Percentiles rank a stretch among this genome's conserved stretches.
phyloP scores from a whole-genome alignment of 2,797 vertebrate genomes.

The Diceros bicornis region DNA sequence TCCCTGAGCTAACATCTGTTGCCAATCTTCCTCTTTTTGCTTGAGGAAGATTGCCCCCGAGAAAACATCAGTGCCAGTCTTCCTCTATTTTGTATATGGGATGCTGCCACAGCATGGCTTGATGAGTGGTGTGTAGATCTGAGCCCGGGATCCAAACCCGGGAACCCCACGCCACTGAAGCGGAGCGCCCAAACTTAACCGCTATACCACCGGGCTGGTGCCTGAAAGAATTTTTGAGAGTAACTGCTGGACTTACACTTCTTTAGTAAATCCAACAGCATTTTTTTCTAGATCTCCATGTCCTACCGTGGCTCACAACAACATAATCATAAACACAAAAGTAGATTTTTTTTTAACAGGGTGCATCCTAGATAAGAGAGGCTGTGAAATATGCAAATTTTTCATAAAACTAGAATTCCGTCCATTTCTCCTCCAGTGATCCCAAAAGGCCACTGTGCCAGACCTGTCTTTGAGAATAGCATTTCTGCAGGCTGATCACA shows the following conservation, averaged over 20 bases:
- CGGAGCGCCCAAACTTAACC: too few relatives aligned
- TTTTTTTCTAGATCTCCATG: not conserved
- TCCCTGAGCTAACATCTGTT: too few relatives aligned
- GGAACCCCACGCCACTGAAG: too few relatives aligned
- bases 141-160: too few relatives aligned
- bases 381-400: not conserved
- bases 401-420: not conserved
- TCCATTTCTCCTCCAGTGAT: not conserved
- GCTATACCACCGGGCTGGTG: too few relatives aligned
- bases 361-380: not conserved
- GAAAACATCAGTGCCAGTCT: too few relatives aligned
- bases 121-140: too few relatives aligned
- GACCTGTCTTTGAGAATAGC: not conserved
- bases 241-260: not conserved
- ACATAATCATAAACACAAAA: not conserved
- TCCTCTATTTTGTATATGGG: too few relatives aligned
- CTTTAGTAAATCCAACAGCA: not conserved
- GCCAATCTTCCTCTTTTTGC: too few relatives aligned
- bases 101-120: too few relatives aligned
- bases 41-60: too few relatives aligned
- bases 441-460: not conserved
- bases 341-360: not conserved
- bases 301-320: not conserved
- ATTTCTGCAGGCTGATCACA: not conserved
- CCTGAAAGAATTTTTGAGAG: constrained; percentile 27